Conservation (phyloP, 1,140 invertebrate genomes). For the Vanessa tameamea region DNA sequence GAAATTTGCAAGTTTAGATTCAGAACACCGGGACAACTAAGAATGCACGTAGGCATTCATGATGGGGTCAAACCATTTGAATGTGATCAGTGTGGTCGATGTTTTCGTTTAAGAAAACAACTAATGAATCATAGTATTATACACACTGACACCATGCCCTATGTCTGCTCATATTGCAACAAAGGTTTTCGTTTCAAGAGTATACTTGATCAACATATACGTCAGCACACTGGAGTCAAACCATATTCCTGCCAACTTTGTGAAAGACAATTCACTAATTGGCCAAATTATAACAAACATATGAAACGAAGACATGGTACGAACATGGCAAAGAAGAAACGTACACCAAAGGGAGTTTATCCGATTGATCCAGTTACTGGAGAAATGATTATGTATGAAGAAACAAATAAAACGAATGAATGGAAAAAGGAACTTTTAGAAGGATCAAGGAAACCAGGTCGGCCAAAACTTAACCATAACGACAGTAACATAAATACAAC, state of each 20-base stretch:
- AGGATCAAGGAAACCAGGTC: slow-evolving; percentile 31
- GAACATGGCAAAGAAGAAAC: slow-evolving; percentile 65
- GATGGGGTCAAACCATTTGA: slow-evolving; percentile 87
- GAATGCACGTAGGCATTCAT: slow-evolving; percentile 83
- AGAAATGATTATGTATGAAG: slow-evolving; percentile 51
- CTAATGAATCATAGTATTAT: slow-evolving; percentile 74
- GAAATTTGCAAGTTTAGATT: slow-evolving; percentile 66
- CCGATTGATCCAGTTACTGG: slow-evolving; percentile 63
- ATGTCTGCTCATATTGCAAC: slow-evolving; percentile 86
- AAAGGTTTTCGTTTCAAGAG: slow-evolving; percentile 87
- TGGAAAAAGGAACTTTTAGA: slow-evolving; percentile 60
- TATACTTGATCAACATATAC: slow-evolving; percentile 84
- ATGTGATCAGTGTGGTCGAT: slow-evolving; percentile 86
- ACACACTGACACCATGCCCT: slow-evolving; percentile 93
- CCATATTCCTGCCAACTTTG: slow-evolving; percentile 83
- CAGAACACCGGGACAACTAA: slow-evolving; percentile 56
- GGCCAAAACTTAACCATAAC: slow-evolving; percentile 32
- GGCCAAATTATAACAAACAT: slow-evolving; percentile 89
- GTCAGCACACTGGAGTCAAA: slow-evolving; percentile 84
- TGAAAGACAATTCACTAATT: slow-evolving; percentile 87
- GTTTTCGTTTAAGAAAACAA: slow-evolving; percentile 82
- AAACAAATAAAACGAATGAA: slow-evolving; percentile 55
- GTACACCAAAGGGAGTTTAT: slow-evolving; percentile 60
- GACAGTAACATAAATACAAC: neutral
- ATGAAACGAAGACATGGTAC: slow-evolving; percentile 86